Evolutionary conservation across 2,888 invertebrate species (phyloP), one percentile per base, ranked within the genome.

Genomic region (Petrophora chlorosata): DNA sequence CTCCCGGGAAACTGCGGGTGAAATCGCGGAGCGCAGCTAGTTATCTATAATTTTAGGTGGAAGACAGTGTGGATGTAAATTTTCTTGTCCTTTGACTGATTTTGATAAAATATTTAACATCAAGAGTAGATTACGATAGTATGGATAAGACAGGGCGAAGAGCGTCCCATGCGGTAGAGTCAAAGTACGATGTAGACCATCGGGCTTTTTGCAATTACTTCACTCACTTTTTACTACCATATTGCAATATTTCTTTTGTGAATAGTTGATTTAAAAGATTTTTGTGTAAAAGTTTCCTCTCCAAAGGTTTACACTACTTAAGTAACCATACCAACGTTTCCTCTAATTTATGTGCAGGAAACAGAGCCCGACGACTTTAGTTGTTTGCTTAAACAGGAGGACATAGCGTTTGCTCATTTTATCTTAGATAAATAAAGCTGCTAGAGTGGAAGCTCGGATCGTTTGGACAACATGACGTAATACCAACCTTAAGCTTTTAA

Each of bases 371-470:
- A 36, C 43, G 52, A 50, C 28, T 43, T 48, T 50, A 44, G 45
- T 51, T 59, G 53, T 55, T 59, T 59, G 48, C 40, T 51, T 49
- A 51, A 48, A 38, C 51, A 51, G 35, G 47, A 47, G 46, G 56
- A 56, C 51, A 47, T 33, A 48, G 42, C 47, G 52, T 45, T 49
- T 53, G 49, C 28, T 51, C 56, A 46, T 51, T 56, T 53, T 52
- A 47, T 49, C 51, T 55, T 39, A 44, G 40, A 38, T 44, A 56
- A 49, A 56, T 55, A 53, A 49, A 51, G 45, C 51, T 41, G 36
- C 44, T 29, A 28, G 38, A 39, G 39, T 23, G 3, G 19, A 23
- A 54, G 47, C 44, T 41, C 10, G 36, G 39, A 30, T 39, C 40
- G 15, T 50, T 32, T 19, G 40, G 44, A 39, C 33, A 13, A 40